Conservation (phyloP, 30 jellyfish, hydroid and myxozoan genomes). For the Aurelia sp. region DNA sequence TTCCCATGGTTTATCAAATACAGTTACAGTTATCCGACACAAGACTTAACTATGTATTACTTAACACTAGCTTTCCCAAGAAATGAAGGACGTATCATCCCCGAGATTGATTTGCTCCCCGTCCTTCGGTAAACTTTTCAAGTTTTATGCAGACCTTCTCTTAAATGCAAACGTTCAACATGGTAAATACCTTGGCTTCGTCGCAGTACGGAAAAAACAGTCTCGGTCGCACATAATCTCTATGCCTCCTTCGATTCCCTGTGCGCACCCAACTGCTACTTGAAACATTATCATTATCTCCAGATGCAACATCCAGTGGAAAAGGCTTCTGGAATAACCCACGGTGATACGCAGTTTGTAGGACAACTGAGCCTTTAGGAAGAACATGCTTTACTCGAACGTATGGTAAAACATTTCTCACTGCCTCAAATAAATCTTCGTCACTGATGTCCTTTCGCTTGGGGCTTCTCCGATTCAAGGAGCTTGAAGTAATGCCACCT, state of each 20-base stretch:
- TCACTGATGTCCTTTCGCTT: conserved; percentile 87
- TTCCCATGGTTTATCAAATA: too few species aligned
- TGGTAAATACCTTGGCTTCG: conserved; percentile 87
- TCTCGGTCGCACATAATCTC: conserved; percentile 80
- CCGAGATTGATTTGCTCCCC: too few species aligned
- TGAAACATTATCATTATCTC: conserved; percentile 37
- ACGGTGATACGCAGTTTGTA: conserved; percentile 88
- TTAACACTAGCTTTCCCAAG: too few species aligned
- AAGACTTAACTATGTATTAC: too few species aligned
- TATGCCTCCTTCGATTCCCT: conserved; percentile 36
- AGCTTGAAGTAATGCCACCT: conserved; percentile 73
- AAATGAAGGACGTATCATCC: too few species aligned
- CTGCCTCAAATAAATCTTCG: conserved; percentile 70
- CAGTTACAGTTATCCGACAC: too few species aligned
- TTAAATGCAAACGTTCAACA: too few species aligned
- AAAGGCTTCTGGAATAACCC: conserved; percentile 83
- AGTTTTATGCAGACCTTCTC: too few species aligned
- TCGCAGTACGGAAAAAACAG: conserved; percentile 77
- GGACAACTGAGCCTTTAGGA: conserved; percentile 81
- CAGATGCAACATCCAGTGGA: conserved; percentile 79
- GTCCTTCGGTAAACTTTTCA: too few species aligned
- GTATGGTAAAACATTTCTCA: conserved; percentile 65
- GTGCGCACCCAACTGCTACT: conserved; percentile 64
- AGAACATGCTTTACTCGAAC: conserved; percentile 82
- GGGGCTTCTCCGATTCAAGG: conserved; percentile 92